A percentile compares a stretch with the other conserved stretches of the same genome.
Evolutionary conservation across 2,888 invertebrate genomes (phyloP).

Genomic region (Timema cristinae): DNA sequence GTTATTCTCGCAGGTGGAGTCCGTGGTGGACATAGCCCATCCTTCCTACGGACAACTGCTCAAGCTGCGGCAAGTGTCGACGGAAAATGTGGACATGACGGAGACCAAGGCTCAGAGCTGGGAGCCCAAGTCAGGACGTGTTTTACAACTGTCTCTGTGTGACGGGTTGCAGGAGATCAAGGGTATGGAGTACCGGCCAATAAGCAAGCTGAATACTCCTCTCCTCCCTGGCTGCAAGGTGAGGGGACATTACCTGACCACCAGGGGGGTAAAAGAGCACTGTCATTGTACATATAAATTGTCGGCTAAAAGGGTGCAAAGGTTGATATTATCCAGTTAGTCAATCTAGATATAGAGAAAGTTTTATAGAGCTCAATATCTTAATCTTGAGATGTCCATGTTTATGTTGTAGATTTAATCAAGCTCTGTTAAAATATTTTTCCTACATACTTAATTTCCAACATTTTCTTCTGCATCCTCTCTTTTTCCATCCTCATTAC

Average conservation of each 20-base stretch:
- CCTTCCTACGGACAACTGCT: slow-evolving; percentile 58
- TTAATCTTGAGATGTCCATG: no score
- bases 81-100: slow-evolving; percentile 40
- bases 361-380: no score
- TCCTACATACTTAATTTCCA: no score
- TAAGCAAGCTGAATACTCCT: slow-evolving; percentile 32
- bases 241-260: neutral
- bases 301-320: no score
- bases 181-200: slow-evolving; percentile 57
- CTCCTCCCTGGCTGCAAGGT: slow-evolving; percentile 38
- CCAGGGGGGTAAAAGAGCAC: no score
- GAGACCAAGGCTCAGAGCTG: slow-evolving; percentile 50
- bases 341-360: no score
- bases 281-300: neutral
- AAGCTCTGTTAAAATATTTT: no score
- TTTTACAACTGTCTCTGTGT: slow-evolving; percentile 66
- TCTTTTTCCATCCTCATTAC: no score
- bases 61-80: slow-evolving; percentile 51
- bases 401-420: no score
- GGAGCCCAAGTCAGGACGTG: slow-evolving; percentile 57
- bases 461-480: no score
- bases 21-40: slow-evolving; percentile 45
- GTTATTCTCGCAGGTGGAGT: slow-evolving; percentile 41
- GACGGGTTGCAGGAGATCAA: slow-evolving; percentile 68
- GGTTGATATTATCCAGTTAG: no score